Evolutionary conservation across 2,113 vertebrate species (phyloP).

Genomic region (Petrocephalus microphthalmus): DNA sequence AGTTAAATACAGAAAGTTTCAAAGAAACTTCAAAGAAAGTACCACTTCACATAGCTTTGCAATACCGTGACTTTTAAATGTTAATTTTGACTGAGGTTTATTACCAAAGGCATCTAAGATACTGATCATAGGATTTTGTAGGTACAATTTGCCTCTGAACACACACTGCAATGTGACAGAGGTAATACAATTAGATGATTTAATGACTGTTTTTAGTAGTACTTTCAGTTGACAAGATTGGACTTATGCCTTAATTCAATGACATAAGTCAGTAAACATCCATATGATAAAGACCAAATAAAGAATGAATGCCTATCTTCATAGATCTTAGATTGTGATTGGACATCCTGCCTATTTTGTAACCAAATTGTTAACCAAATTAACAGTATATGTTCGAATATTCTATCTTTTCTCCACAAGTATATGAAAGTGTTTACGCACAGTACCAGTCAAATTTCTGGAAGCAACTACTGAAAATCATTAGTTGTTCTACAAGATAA

Average conservation of each 20-base stretch:
- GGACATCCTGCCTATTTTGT: conserved; percentile 58
- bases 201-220: not conserved
- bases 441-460: not conserved
- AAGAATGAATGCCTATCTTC: conserved; percentile 58
- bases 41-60: not conserved
- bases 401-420: not conserved
- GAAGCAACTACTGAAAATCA: not conserved
- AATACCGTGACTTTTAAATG: not conserved
- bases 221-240: not conserved
- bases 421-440: not conserved
- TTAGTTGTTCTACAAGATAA: not conserved
- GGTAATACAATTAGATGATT: not conserved
- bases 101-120: not conserved
- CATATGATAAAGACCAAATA: conserved; percentile 42
- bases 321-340: conserved; percentile 54
- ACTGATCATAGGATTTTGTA: not conserved
- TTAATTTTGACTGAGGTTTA: not conserved
- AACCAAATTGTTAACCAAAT: conserved; percentile 48
- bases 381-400: conserved; percentile 51
- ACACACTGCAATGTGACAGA: not conserved
- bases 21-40: not conserved
- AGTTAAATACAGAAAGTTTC: not conserved
- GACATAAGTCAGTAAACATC: not conserved
- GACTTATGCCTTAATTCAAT: not conserved
- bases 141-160: not conserved